A percentile compares a stretch with the other conserved stretches of the same genome.
Conservation (phyloP, 2,888 invertebrate genomes). For the Sabellastarte sp. region DNA sequence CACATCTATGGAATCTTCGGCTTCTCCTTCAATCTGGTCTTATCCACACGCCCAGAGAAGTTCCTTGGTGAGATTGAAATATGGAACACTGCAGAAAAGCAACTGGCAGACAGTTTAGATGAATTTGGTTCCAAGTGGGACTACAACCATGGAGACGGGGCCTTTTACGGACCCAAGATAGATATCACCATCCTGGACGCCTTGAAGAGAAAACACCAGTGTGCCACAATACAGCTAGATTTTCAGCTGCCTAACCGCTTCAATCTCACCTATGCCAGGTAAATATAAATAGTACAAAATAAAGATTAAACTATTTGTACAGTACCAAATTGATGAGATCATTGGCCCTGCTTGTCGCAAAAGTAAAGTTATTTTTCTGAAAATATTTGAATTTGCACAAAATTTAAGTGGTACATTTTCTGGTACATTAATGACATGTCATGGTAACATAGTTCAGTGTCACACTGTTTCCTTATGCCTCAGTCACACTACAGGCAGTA, state of each 20-base stretch:
- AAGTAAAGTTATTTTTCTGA: no score
- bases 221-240: slow-evolving; percentile 97
- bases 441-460: no score
- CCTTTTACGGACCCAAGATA: slow-evolving; percentile 99
- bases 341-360: no score
- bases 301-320: not conserved
- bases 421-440: no score
- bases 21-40: slow-evolving; percentile 86
- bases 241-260: slow-evolving; percentile 94
- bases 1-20: slow-evolving; percentile 88
- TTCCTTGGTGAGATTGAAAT: slow-evolving; percentile 82
- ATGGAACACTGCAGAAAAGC: slow-evolving; percentile 83
- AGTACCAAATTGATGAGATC: no score
- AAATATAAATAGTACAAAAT: not conserved
- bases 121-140: slow-evolving; percentile 85
- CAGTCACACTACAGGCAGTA: no score
- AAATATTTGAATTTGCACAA: no score
- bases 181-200: slow-evolving; percentile 96
- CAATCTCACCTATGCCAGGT: slow-evolving; percentile 70
- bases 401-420: no score
- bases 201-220: slow-evolving; percentile 83
- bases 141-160: slow-evolving; percentile 93
- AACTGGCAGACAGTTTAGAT: slow-evolving; percentile 80
- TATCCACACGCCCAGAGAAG: slow-evolving; percentile 94
- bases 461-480: no score